Percentiles rank a stretch among this genome's conserved stretches.
These are phyloP conservation scores for Nasonia giraulti DNA, from an alignment of 1,140 invertebrate species.

Conservation along the genomic window DNA sequence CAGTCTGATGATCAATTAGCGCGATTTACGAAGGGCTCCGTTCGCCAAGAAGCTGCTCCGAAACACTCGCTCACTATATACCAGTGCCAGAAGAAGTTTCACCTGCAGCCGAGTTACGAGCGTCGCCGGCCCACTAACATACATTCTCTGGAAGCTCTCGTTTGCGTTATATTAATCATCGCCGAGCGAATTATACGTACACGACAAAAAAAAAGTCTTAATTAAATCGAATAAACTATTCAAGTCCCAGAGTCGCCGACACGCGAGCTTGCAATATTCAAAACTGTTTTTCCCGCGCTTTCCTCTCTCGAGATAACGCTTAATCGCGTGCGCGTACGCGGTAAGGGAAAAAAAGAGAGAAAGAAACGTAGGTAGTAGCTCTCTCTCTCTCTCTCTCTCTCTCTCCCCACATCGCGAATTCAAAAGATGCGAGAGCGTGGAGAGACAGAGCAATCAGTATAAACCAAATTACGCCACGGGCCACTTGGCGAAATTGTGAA, in stretches of 20 bases:
- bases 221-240: constrained; percentile 1
- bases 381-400: too few relatives aligned
- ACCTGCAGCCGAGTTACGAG: not conserved
- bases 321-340: not conserved
- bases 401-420: too few relatives aligned
- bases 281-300: not conserved
- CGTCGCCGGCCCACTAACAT: not conserved
- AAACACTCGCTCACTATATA: too few relatives aligned
- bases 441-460: constrained; percentile 2
- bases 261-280: not conserved
- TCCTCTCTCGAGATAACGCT: too few relatives aligned
- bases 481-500: not conserved
- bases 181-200: too few relatives aligned
- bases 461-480: constrained; percentile 11
- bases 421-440: too few relatives aligned
- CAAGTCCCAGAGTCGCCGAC: not conserved
- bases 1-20: not conserved
- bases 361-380: not conserved
- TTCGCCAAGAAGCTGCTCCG: too few relatives aligned
- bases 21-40: not conserved
- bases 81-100: too few relatives aligned
- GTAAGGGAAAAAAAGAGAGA: not conserved
- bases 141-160: not conserved
- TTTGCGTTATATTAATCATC: not conserved
- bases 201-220: not conserved